phyloP scores from a whole-genome alignment of 2,797 vertebrate species.

The Brachymystax lenok region DNA sequence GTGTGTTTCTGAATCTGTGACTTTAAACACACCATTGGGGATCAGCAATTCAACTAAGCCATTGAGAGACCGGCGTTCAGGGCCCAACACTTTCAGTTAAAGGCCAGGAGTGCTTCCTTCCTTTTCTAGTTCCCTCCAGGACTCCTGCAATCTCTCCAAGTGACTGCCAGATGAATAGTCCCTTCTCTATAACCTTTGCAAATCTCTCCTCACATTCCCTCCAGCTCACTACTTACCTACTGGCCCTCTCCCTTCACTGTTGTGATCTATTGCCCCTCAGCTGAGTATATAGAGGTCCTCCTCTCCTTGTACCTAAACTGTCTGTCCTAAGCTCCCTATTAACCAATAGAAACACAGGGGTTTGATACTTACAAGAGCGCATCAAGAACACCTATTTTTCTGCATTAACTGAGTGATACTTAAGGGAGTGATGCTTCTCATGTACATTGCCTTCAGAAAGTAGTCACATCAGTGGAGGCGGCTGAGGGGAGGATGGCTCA shows the following conservation, averaged over 20 bases:
- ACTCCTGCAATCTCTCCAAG: constrained; percentile 14
- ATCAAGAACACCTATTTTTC: not conserved
- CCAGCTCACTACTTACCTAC: not conserved
- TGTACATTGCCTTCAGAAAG: too few relatives aligned
- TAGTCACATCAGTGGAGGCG: too few relatives aligned
- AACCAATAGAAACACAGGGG: not conserved
- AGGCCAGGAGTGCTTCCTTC: not conserved
- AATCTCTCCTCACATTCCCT: constrained; percentile 11
- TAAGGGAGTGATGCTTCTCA: too few relatives aligned
- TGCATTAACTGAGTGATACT: not conserved
- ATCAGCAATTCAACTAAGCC: not conserved
- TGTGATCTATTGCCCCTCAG: constrained; percentile 9
- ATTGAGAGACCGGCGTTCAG: not conserved
- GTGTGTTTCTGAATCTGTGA: constrained; percentile 3
- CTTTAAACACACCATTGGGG: not conserved
- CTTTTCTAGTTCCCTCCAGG: not conserved
- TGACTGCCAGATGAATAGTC: constrained; percentile 10
- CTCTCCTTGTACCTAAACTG: not conserved
- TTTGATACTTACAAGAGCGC: not conserved
- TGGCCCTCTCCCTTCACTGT: not conserved
- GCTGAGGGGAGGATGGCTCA: too few relatives aligned
- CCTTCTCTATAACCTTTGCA: constrained; percentile 4
- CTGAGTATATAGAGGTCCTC: constrained; percentile 6
- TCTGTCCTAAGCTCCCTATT: not conserved
- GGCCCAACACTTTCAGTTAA: not conserved